Percentiles rank a stretch among this genome's conserved stretches.
phyloP scores from a whole-genome alignment of 2,888 invertebrate genomes.

The Heliconius erato region DNA sequence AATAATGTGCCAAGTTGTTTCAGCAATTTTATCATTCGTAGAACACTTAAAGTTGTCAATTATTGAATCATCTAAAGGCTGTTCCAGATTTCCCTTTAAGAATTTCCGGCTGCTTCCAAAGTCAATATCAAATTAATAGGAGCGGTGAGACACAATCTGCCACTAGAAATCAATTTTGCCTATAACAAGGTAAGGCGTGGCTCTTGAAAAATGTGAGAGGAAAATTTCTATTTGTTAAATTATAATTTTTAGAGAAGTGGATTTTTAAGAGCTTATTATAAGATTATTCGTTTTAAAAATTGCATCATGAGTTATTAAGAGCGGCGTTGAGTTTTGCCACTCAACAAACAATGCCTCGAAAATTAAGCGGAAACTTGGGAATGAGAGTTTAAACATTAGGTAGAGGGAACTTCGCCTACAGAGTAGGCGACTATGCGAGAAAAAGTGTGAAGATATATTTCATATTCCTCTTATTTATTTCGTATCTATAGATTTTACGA shows the following conservation, averaged over 20 bases:
- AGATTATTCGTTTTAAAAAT: background rate
- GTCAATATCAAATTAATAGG: conserved; percentile 52
- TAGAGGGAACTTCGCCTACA: too few relatives aligned
- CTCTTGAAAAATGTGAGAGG: conserved; percentile 27
- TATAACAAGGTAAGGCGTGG: conserved; percentile 46
- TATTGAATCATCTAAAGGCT: conserved; percentile 46
- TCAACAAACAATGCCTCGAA: too few relatives aligned
- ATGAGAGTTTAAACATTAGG: too few relatives aligned
- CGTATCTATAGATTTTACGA: too few relatives aligned
- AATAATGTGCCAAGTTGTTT: background rate
- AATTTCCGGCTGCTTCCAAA: conserved; percentile 52
- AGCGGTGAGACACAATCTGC: conserved; percentile 51
- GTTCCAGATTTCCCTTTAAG: conserved; percentile 52
- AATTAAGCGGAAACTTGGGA: too few relatives aligned
- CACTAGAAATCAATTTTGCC: conserved; percentile 45
- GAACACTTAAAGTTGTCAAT: conserved; percentile 37
- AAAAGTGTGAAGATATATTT: too few relatives aligned
- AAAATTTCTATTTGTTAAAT: conserved; percentile 19
- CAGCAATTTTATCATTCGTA: conserved; percentile 25
- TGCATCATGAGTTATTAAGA: too few relatives aligned
- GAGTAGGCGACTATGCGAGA: too few relatives aligned
- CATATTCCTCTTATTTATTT: too few relatives aligned
- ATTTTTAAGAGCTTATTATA: too few relatives aligned
- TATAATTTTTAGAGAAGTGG: too few relatives aligned
- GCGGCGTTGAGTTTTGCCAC: too few relatives aligned